A percentile compares a stretch with the other conserved stretches of the same genome.
Conservation (phyloP, 35 echinoderm and acorn worm genomes). For the Ophiothrix spiculata region DNA sequence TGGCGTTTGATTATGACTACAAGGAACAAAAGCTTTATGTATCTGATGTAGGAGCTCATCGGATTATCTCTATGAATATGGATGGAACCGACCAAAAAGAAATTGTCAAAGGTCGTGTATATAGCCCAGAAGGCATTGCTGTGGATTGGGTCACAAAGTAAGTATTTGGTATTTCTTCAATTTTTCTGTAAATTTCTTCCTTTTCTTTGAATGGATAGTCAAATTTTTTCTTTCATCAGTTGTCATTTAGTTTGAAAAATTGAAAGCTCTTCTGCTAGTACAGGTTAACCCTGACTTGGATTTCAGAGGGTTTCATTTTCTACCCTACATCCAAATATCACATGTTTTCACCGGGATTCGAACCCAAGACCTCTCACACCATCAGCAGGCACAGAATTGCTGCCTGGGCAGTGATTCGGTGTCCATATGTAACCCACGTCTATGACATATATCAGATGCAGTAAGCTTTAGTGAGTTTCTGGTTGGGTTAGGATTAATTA, state of each 20-base stretch:
- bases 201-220: neutral
- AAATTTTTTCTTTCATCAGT: neutral
- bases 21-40: slow-evolving; percentile 26
- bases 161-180: neutral
- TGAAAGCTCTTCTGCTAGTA: neutral
- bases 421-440: too few species aligned
- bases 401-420: too few species aligned
- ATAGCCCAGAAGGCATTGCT: slow-evolving; percentile 59
- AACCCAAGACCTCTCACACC: too few species aligned
- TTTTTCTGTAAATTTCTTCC: neutral
- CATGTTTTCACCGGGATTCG: too few species aligned
- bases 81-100: slow-evolving; percentile 55
- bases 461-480: too few species aligned
- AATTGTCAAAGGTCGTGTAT: slow-evolving; percentile 44
- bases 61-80: slow-evolving; percentile 50
- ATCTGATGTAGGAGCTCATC: slow-evolving; percentile 2
- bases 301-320: neutral
- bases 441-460: too few species aligned
- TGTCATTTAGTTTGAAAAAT: neutral
- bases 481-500: too few species aligned
- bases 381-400: too few species aligned
- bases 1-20: slow-evolving; percentile 57
- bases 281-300: neutral
- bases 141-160: slow-evolving; percentile 87
- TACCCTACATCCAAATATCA: neutral